Base-by-base conservation (phyloP, 2,888 invertebrate species). In the Synanthedon myopaeformis region DNA sequence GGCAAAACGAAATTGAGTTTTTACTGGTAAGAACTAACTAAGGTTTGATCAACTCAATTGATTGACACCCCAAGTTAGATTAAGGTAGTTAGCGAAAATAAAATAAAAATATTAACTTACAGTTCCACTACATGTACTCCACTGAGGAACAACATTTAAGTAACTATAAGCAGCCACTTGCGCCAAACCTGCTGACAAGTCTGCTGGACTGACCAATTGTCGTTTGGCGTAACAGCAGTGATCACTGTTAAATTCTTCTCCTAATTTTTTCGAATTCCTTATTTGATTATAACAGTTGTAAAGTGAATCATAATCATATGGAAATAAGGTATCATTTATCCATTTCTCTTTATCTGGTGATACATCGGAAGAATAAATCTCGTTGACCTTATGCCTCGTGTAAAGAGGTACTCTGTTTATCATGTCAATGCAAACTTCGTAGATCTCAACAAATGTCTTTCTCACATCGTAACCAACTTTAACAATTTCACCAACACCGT, bases 81-180 rank as follows among this genome's bases (percentile, higher is more conserved):
- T 35, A 35, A 23, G 17, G 17, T 23, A 23, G 3, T 23, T 23
- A 23, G 23, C 23, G 23, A 23, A 2, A 23, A 23, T 23, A 3
- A 23, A 23, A 19, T 19, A 19, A 28, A 28, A 5, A 6, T 6
- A 28, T 6, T 35, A 35, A 35, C 35, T 35, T 3, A 35, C 35
- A 10, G 35, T 10, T 35, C 10, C 3, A 35, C 35, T 35, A 10
- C 35, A 35, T 35, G 35, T 35, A 52, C 75, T 72, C 79, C 80
- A 82, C 5, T 76, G 79, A 14, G 81, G 79, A 1, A 72, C 62
- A 6, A 74, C 63, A 56, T 81, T 82, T 23, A 76, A 60, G 59
- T 72, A 62, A 17, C 63, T 69, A 54, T 64, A 76, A 0, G 74
- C 68, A 0, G 74, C 60, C 8, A 59, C 55, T 56, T 73, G 70